These are phyloP conservation scores for Norana najaformis DNA, from an alignment of 2,888 invertebrate species.

Conservation along the genomic window DNA sequence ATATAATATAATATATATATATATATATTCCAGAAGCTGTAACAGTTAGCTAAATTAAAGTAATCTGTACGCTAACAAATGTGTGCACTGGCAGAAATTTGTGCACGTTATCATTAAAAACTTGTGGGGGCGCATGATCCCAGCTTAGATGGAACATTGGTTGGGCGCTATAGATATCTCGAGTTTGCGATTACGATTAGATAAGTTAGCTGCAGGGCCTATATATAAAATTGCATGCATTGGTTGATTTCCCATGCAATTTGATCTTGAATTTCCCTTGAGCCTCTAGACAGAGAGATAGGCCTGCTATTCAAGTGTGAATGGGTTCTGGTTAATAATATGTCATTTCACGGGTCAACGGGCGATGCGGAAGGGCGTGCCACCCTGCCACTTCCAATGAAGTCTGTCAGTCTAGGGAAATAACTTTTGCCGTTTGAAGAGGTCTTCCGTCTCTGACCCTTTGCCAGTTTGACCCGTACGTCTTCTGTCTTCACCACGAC, in stretches of 20 bases:
- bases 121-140: too few species aligned
- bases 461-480: background rate
- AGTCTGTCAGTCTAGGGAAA: background rate
- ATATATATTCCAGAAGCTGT: too few species aligned
- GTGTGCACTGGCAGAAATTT: too few species aligned
- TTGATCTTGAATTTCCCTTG: background rate
- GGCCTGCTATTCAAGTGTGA: background rate
- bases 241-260: background rate
- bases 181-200: too few species aligned
- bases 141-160: too few species aligned
- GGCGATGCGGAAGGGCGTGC: background rate
- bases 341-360: background rate
- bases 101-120: too few species aligned
- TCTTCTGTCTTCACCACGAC: background rate
- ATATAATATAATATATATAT: too few species aligned
- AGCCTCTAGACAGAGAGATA: background rate
- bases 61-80: too few species aligned
- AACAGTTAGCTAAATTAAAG: too few species aligned
- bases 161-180: too few species aligned
- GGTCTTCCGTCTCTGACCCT: background rate
- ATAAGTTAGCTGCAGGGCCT: too few species aligned
- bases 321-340: background rate
- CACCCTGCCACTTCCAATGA: background rate
- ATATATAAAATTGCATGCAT: background rate
- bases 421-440: background rate